Base-by-base conservation (phyloP, 2,797 vertebrate species). In the Enteromius paludinosus region DNA sequence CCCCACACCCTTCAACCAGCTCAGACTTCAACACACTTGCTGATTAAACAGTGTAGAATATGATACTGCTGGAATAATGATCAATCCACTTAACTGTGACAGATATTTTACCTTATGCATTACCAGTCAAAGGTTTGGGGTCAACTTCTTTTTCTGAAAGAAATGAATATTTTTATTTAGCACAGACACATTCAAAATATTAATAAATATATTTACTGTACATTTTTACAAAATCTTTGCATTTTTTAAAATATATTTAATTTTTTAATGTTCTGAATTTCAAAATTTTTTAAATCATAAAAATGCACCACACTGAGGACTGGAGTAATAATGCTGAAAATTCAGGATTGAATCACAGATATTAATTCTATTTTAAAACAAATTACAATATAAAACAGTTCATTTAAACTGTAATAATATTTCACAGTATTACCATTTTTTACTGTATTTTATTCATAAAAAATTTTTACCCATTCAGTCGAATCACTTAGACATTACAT, bases 41-140 rank as follows among this genome's bases (percentile, higher is more conserved):
- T 56, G 33, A 79, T 68, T 68, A 52, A 69, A 79, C 62, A 68
- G 30, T 52, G 17, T 18, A 33, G 71, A 74, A 52, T 56, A 33
- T 17, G 69, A 61, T 28, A 35, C 9, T 5, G 15, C 9, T 43
- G 28, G 28, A 66, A 35, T 33, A 43, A 61, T 61, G n/a, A 75
- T 61, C 23, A 25, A 76, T 14, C 38, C 28, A 62, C 18, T 62
- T 25, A 35, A n/a, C 17, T 1, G 25, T 76, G 38, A 62, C 0
- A 76, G 49, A 66, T 17, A 43, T 45, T 35, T 33, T 62, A 76
- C 10, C 15, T 4, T 18, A 30, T 45, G 45, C 15, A 41, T 17
- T 28, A 20, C 10, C 25, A 41, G 41, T 61, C 12, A 61, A 61
- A 30, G 5, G 35, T 52, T 4, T n/a, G 28, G 47, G 28, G 18